Percentiles rank a stretch among this genome's conserved stretches.
phyloP scores from a whole-genome alignment of 2,888 invertebrate genomes.

The Coelinius sp. region DNA sequence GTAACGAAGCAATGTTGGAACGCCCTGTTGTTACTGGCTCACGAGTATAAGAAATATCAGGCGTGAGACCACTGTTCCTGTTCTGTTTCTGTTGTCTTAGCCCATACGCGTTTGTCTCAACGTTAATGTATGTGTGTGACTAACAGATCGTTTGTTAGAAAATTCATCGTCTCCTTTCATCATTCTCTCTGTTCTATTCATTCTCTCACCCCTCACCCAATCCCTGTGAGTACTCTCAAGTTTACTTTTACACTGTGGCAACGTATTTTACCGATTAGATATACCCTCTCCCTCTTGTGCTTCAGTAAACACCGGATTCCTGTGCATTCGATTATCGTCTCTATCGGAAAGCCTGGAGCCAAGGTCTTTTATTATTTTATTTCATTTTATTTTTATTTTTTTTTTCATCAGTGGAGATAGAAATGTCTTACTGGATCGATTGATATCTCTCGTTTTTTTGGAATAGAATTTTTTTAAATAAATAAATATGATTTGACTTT shows the following conservation, averaged over 20 bases:
- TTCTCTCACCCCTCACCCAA: too few relatives aligned
- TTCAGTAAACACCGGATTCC: slow-evolving; percentile 49
- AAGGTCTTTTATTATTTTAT: neutral
- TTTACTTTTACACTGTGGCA: slow-evolving; percentile 1
- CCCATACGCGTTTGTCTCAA: neutral
- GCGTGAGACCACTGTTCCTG: slow-evolving; percentile 1
- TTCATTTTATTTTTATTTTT: neutral
- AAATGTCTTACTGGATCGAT: neutral
- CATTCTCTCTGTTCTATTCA: neutral
- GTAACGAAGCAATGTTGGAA: slow-evolving; percentile 33
- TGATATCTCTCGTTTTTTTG: too few relatives aligned
- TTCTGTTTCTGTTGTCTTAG: neutral
- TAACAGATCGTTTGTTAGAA: neutral
- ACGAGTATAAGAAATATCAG: neutral
- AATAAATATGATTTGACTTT: too few relatives aligned
- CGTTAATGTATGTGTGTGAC: neutral
- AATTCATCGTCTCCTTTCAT: neutral
- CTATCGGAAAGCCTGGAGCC: slow-evolving; percentile 22
- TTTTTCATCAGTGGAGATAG: neutral
- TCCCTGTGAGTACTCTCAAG: neutral
- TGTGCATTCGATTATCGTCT: slow-evolving; percentile 39
- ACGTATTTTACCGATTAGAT: slow-evolving; percentile 61
- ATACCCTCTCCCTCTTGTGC: slow-evolving; percentile 46
- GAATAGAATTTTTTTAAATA: too few relatives aligned
- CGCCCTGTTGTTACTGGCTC: slow-evolving; percentile 27